Evolutionary conservation across 2,888 invertebrate species (phyloP), one percentile per base, ranked within the genome.

Genomic region (Cabera pusaria): DNA sequence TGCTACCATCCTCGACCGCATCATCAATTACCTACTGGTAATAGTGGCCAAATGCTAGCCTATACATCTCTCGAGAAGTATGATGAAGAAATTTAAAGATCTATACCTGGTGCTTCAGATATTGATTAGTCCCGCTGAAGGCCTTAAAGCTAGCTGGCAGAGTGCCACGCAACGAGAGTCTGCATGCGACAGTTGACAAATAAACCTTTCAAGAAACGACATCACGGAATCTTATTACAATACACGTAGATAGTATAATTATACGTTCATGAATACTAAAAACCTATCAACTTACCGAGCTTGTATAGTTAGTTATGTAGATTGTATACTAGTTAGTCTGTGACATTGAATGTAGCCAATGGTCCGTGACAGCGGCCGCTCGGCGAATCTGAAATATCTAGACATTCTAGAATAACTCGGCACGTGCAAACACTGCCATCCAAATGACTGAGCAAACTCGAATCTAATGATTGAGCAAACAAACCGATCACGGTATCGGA

Each of bases 341-440:
- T 57, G 72, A 66, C 72, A 79, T 78, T 81, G 78, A 76, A 67
- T 61, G 64, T 59, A 59, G 42, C 52, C 75, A 72, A 69, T 80
- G 70, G 64, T 54, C 72, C 71, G 75, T 75, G 69, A 71, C 65
- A 54, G 49, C 51, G 53, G 53, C 56, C 37, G 52, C 37, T 29
- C 38, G 41, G 32, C 29, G 34, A 34, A 32, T 36, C 32, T 29
- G n/a, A 37, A 25, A 45, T 52, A 48, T 53, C 52, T 47, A 48
- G 36, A 40, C 47, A 38, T 36, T 31, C 23, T 37, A 17, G 16
- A 33, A 12, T 29, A 7, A 38, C 27, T 20, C n/a, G n/a, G n/a
- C n/a, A 21, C 17, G 14, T 43, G 29, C 35, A 36, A 44, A 31
- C 22, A 28, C 25, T 19, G 17, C 21, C 9, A 6, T 6, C 17